These are phyloP conservation scores for Phengaris alcon DNA, from an alignment of 2,888 invertebrate genomes.

Conservation along the genomic window DNA sequence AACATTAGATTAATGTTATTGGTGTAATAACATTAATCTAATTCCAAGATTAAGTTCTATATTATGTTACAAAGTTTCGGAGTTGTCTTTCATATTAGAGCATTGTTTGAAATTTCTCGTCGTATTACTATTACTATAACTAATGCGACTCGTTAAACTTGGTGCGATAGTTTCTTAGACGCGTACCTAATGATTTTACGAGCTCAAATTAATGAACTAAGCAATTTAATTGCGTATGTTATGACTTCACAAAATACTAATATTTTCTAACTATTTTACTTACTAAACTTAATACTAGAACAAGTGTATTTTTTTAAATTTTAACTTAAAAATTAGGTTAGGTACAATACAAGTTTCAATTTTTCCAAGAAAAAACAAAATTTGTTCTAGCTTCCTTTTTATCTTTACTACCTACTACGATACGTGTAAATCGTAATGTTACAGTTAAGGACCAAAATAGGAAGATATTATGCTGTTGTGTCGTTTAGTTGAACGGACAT, in stretches of 20 bases:
- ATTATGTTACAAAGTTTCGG: background rate
- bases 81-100: slow-evolving; percentile 10
- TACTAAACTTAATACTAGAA: too few species aligned
- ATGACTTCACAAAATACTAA: background rate
- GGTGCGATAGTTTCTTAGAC: slow-evolving; percentile 13
- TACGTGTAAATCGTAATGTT: background rate
- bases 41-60: slow-evolving; percentile 16
- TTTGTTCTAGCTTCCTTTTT: too few species aligned
- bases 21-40: background rate
- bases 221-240: background rate
- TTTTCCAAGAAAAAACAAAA: too few species aligned
- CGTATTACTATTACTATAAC: slow-evolving; percentile 23
- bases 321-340: too few species aligned
- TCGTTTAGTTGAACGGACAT: slow-evolving; percentile 56
- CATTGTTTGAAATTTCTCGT: slow-evolving; percentile 15
- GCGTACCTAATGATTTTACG: slow-evolving; percentile 9
- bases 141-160: slow-evolving; percentile 26
- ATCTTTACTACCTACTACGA: too few species aligned
- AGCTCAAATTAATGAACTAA: slow-evolving; percentile 12
- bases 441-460: slow-evolving; percentile 21
- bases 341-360: too few species aligned
- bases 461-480: slow-evolving; percentile 48
- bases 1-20: too few species aligned
- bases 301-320: too few species aligned
- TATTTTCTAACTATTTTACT: too few species aligned